Evolutionary conservation across 1,140 invertebrate genomes (phyloP).

Genomic region (Cryptotermes secundus): DNA sequence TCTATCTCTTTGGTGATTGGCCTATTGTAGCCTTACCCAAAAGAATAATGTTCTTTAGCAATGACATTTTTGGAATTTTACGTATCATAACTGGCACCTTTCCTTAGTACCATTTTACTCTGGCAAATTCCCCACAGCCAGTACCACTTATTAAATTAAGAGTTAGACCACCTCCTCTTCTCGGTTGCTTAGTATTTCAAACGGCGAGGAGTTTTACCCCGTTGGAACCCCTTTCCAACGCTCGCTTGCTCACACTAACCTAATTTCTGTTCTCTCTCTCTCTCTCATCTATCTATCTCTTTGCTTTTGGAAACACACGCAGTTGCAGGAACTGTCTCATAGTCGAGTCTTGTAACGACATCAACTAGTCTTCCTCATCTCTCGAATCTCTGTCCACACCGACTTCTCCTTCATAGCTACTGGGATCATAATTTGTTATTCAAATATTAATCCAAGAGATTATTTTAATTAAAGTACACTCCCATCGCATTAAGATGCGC

Average conservation of each 20-base stretch:
- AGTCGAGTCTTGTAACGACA: too few relatives aligned
- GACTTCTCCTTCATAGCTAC: neutral
- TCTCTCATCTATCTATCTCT: neutral
- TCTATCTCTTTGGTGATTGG: too few relatives aligned
- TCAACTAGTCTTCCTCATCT: neutral
- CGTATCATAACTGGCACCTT: too few relatives aligned
- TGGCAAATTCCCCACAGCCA: neutral
- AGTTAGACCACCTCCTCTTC: neutral
- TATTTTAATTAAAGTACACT: neutral
- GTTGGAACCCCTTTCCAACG: too few relatives aligned
- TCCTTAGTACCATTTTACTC: neutral
- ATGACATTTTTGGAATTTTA: too few relatives aligned
- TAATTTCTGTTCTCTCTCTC: neutral
- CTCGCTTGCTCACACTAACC: neutral
- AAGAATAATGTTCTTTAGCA: too few relatives aligned
- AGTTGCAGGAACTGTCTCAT: neutral
- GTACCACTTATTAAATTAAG: neutral
- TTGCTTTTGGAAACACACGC: neutral
- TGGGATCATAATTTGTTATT: neutral
- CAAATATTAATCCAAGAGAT: constrained; percentile 4
- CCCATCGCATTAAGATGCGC: neutral
- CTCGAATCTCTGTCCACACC: neutral
- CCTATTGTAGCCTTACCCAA: too few relatives aligned
- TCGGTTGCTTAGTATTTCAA: neutral
- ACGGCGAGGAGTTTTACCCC: neutral